Evolutionary conservation across 2,888 invertebrate genomes (phyloP), one percentile per base, ranked within the genome.

Genomic region (Pammene aurita): DNA sequence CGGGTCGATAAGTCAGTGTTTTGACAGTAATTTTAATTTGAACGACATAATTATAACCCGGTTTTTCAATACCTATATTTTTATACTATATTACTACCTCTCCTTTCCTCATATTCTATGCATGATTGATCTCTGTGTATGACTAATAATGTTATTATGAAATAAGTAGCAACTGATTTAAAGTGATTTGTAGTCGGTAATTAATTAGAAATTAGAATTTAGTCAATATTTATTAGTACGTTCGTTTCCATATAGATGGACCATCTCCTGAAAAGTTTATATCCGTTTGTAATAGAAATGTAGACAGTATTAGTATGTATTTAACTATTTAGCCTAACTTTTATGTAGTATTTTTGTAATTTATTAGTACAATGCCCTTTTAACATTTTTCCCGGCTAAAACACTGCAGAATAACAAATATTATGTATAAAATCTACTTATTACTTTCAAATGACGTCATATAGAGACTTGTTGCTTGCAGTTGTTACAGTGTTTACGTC

Each of bases 111-210:
- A 48, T 52, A 18, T 70, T 66, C 66, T 65, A 69, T 73, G 72
- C 73, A 73, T 73, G 72, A 55, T 71, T 72, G 66, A 58, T 73
- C 73, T 64, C 66, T 65, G 70, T 68, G 66, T 67, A 68, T 67
- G 61, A 61, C 14, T 60, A 54, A 57, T 26, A 26, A 26, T 26
- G 26, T 26, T 26, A 26, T 26, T 64, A 44, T 68, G 57, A 14
- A 46, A 57, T 57, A 57, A 52, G 63, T 68, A 68, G 68, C 26
- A 38, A 57, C 7, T 64, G 13, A 64, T 58, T 63, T 58, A 46
- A 58, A 38, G 35, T 68, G 35, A 52, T 58, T 35, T 2, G 68
- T 68, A 68, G 68, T 44, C 44, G 13, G 38, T 35, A 57, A 63
- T 57, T 52, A 48, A 38, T 52, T 67, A 67, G 62, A 62, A 62